Evolutionary conservation across 2,888 invertebrate species (phyloP), one percentile per base, ranked within the genome.

Genomic region (Yponomeuta evonymella): DNA sequence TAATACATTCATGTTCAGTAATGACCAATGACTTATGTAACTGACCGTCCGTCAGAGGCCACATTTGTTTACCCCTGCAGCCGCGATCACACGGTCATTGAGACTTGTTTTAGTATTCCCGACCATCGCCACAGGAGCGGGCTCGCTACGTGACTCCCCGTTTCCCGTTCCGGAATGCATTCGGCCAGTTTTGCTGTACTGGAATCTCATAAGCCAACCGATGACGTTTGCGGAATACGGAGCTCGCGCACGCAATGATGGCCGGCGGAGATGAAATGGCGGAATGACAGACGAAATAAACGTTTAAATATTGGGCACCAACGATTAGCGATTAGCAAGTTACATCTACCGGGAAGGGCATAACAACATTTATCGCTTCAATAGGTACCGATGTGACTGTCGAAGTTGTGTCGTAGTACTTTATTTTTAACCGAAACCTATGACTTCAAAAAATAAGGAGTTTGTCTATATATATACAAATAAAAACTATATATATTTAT

Each of bases 151-250:
- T 58, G 51, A 58, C 51, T 58, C 5, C 51, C 51, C 51, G 51
- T 58, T 5, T 58, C 15, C 15, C 51, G 15, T 58, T 58, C 51
- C 51, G 51, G 51, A 58, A 58, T 58, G 51, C 51, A 58, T 58
- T 58, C 15, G 51, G 51, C 12, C 51, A 58, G 51, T 58, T 58
- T 58, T 58, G 51, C 51, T 58, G 51, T 58, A 58, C 51, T 58
- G 51, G 51, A 64, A 64, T 64, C 64, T 64, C 64, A 64, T 64
- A 64, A 64, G 64, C 64, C 30, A 30, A 23, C 64, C 64, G n/a
- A 64, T 64, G 64, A 23, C 64, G n/a, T 64, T 23, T 15, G 51
- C 15, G 51, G 51, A 58, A 58, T 58, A 58, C 15, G 51, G 51
- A 58, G 15, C 51, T 58, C 51, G 51, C 12, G 51, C 15, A 15